A percentile compares a stretch with the other conserved stretches of the same genome.
Evolutionary conservation across 2,113 vertebrate species (phyloP).

Genomic region (Bungarus multicinctus): DNA sequence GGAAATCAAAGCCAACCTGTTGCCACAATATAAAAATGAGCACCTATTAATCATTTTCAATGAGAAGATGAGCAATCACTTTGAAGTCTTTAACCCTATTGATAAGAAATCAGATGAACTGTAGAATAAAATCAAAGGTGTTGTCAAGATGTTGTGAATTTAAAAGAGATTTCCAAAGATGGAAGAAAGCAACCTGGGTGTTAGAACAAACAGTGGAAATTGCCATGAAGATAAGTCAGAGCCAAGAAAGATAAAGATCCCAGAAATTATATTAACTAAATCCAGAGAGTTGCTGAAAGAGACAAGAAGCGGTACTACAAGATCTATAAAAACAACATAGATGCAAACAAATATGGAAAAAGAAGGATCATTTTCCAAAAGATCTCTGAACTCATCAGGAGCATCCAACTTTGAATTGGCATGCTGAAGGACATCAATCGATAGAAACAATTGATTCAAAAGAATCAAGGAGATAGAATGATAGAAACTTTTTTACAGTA

Average conservation of each 20-base stretch:
- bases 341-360: background rate
- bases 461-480: background rate
- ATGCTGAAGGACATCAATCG: background rate
- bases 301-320: background rate
- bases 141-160: background rate
- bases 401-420: background rate
- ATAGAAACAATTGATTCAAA: background rate
- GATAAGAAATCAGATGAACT: background rate
- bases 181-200: background rate
- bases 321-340: background rate
- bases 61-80: background rate
- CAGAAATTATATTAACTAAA: background rate
- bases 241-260: background rate
- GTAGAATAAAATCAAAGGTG: background rate
- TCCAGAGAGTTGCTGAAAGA: background rate
- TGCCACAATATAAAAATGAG: background rate
- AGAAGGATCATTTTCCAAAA: background rate
- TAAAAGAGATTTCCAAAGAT: background rate
- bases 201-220: background rate
- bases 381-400: background rate
- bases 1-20: background rate
- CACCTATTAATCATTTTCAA: background rate
- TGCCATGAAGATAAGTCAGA: background rate
- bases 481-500: background rate
- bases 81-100: background rate